Conservation (phyloP, 2,797 vertebrate species). For the Austrolebias charrua region DNA sequence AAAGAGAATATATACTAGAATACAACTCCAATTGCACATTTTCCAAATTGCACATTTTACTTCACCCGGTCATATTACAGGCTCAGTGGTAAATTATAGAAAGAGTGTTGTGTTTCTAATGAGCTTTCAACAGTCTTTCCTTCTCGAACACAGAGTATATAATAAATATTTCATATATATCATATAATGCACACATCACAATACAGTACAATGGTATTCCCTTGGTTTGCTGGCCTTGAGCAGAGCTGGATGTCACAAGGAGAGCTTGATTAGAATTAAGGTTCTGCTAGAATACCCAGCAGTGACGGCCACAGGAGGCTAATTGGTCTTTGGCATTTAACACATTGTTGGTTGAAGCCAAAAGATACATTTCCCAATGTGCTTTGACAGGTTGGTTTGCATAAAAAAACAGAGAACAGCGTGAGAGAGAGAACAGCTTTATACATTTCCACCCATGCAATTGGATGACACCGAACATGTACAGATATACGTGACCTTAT, state of each 20-base stretch:
- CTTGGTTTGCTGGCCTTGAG: constrained; percentile 28
- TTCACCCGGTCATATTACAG: too few species aligned
- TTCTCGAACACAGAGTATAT: not conserved
- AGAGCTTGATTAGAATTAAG: constrained; percentile 69
- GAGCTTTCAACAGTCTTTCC: not conserved
- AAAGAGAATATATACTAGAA: too few species aligned
- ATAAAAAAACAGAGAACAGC: constrained; percentile 49
- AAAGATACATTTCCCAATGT: constrained; percentile 65
- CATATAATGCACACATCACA: not conserved
- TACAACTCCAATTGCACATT: too few species aligned
- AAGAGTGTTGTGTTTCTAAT: not conserved
- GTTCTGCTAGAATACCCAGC: constrained; percentile 58
- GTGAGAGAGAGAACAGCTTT: constrained; percentile 25
- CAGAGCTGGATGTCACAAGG: constrained; percentile 48
- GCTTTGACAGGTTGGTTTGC: constrained; percentile 64
- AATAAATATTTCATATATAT: not conserved
- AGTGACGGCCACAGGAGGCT: constrained; percentile 68
- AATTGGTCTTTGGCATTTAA: constrained; percentile 84
- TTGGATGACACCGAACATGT: constrained; percentile 12
- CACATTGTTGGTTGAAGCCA: constrained; percentile 75
- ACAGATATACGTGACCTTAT: not conserved
- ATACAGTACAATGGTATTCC: not conserved
- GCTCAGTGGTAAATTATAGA: too few species aligned
- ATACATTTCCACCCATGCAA: constrained; percentile 14
- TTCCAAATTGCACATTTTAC: too few species aligned